Evolutionary conservation across 2,797 vertebrate species (phyloP).

Genomic region (Sphenopsis melanotis): DNA sequence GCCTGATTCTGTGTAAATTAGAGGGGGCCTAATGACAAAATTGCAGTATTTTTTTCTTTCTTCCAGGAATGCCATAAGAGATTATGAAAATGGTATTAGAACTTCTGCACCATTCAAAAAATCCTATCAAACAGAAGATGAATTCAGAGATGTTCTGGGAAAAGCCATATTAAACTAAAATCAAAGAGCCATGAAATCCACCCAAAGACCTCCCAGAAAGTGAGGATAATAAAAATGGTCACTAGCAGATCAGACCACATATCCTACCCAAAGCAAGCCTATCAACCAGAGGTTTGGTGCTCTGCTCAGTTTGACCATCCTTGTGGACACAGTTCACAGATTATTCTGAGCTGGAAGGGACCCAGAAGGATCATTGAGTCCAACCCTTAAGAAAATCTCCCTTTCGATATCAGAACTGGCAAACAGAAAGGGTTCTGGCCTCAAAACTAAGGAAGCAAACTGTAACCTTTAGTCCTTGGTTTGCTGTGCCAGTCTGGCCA

Average conservation of each 20-base stretch:
- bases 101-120: not conserved
- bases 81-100: not conserved
- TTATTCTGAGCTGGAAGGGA: not conserved
- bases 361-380: not conserved
- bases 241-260: not conserved
- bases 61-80: not conserved
- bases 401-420: not conserved
- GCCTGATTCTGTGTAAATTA: not conserved
- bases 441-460: not conserved
- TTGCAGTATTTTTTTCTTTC: not conserved
- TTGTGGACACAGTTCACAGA: not conserved
- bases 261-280: not conserved
- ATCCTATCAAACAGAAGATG: not conserved
- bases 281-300: not conserved
- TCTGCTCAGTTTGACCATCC: not conserved
- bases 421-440: not conserved
- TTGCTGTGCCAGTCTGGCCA: not conserved
- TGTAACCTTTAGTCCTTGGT: not conserved
- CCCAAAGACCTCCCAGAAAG: not conserved
- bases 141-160: not conserved
- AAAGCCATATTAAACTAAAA: not conserved
- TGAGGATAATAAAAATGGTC: not conserved
- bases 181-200: not conserved
- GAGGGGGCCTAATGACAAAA: not conserved
- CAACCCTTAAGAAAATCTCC: not conserved